Percentiles rank a stretch among this genome's conserved stretches.
Evolutionary conservation across 2,888 invertebrate species (phyloP).

Genomic region (Nebria brevicollis): DNA sequence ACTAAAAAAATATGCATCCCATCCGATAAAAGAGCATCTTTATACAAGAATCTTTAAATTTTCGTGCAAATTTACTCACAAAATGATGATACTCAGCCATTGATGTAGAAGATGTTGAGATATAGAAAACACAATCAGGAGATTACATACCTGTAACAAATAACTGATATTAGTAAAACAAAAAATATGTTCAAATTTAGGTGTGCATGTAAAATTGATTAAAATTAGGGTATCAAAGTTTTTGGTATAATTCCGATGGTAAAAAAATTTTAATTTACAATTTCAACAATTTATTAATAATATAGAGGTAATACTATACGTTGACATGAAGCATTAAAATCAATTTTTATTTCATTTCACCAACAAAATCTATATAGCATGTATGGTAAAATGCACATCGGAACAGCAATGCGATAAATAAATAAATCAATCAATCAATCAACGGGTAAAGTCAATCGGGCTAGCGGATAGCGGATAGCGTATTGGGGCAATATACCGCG

Average conservation of each 20-base stretch:
- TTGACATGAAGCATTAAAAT: not conserved
- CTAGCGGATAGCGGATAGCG: not conserved
- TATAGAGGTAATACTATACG: not conserved
- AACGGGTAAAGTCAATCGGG: not conserved
- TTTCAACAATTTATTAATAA: too few species aligned
- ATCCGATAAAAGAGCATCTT: not conserved
- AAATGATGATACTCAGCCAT: slow-evolving; percentile 13
- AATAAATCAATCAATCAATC: slow-evolving; percentile 38
- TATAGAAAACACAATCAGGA: not conserved
- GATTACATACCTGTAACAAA: slow-evolving; percentile 42
- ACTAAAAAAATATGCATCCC: too few species aligned
- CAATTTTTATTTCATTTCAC: not conserved
- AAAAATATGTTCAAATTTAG: not conserved
- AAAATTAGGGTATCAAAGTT: too few species aligned
- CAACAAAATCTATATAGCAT: not conserved
- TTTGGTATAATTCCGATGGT: too few species aligned
- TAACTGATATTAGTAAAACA: not conserved
- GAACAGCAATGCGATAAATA: not conserved
- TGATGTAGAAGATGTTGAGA: not conserved
- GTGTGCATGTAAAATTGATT: not conserved
- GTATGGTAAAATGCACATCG: not conserved
- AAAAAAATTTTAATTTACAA: too few species aligned
- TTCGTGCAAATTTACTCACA: slow-evolving; percentile 35
- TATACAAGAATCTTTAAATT: slow-evolving; percentile 31
- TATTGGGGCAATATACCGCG: slow-evolving; percentile 3